These are phyloP conservation scores for Galagoides demidoff DNA, from an alignment of 2,797 vertebrate genomes.

Conservation along the genomic window DNA sequence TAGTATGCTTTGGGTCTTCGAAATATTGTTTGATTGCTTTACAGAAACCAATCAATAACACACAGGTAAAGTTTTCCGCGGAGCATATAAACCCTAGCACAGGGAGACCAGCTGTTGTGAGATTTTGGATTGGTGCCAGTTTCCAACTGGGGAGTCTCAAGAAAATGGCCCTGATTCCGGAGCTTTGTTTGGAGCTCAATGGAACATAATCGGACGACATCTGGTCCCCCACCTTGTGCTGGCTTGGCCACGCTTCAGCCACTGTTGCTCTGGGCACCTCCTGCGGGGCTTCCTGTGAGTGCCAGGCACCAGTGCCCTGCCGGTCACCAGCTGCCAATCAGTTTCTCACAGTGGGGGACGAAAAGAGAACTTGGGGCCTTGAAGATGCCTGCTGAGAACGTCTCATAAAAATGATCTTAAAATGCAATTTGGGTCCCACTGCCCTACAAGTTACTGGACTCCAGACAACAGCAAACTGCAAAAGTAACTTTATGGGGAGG, in stretches of 20 bases:
- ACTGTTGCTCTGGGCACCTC: constrained; percentile 76
- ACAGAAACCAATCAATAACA: constrained; percentile 77
- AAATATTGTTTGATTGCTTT: constrained; percentile 67
- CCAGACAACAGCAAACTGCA: constrained; percentile 68
- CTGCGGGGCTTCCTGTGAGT: constrained; percentile 75
- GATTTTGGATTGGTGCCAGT: constrained; percentile 68
- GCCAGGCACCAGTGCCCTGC: constrained; percentile 72
- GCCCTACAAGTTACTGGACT: constrained; percentile 62
- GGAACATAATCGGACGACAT: constrained; percentile 81
- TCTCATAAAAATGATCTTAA: constrained; percentile 75
- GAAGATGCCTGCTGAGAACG: constrained; percentile 68
- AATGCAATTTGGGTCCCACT: constrained; percentile 67
- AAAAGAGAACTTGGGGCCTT: constrained; percentile 63
- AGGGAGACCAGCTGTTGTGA: constrained; percentile 80
- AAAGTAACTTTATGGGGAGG: constrained; percentile 53
- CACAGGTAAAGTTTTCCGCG: constrained; percentile 73
- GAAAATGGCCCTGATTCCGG: constrained; percentile 77
- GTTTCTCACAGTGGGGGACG: constrained; percentile 76
- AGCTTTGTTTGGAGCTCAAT: constrained; percentile 83
- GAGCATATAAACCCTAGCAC: constrained; percentile 66
- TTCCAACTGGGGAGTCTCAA: constrained; percentile 76
- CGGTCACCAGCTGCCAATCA: constrained; percentile 82
- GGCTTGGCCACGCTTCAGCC: constrained; percentile 75
- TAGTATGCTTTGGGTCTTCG: constrained; percentile 45
- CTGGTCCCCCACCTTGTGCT: constrained; percentile 83